Evolutionary conservation across 2,797 vertebrate genomes (phyloP), one percentile per base, ranked within the genome.

Genomic region (Ciconia nigra): DNA sequence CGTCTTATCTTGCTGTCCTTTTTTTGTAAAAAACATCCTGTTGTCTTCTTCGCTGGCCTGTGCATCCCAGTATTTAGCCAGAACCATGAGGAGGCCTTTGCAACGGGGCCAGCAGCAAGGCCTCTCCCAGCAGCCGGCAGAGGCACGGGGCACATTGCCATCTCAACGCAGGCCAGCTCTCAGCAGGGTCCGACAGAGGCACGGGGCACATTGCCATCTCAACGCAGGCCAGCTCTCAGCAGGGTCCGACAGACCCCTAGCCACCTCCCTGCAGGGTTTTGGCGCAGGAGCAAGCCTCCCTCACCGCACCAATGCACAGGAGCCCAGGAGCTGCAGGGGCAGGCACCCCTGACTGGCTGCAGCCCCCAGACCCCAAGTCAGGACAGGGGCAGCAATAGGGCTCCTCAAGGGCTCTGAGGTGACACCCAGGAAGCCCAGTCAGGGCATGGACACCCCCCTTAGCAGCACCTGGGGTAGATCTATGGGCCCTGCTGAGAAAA

Each of bases 121-220:
- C 29, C 10, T 39, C 37, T 39, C 37, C 37, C 37, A 14, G 39
- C 46, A 41, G 16, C 37, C 37, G 7, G 22, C 49, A n/a, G 18
- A 55, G 26, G 15, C 28, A 29, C 7, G 0, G 0, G 65, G 19
- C 37, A 25, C 10, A 1, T 2, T 6, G 9, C 16, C 1, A 0
- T 17, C 44, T 19, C n/a, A 20, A n/a, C 0, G 0, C 22, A 28
- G 14, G 21, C 20, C 1, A 1, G 31, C 17, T 33, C 79, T 49
- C 42, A 14, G 39, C 46, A 41, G 16, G 1, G 0, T 39, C 37
- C 37, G 7, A 18, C 49, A 39, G 18, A 55, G 26, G 15, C 28
- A 29, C 7, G 0, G 0, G 65, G 19, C 37, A 25, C 10, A 1
- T 3, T 6, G 9, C 16, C 1, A 0, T 17, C 44, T 19, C n/a